Conservation (phyloP, 2,888 invertebrate species). For the Itoplectis maculator region DNA sequence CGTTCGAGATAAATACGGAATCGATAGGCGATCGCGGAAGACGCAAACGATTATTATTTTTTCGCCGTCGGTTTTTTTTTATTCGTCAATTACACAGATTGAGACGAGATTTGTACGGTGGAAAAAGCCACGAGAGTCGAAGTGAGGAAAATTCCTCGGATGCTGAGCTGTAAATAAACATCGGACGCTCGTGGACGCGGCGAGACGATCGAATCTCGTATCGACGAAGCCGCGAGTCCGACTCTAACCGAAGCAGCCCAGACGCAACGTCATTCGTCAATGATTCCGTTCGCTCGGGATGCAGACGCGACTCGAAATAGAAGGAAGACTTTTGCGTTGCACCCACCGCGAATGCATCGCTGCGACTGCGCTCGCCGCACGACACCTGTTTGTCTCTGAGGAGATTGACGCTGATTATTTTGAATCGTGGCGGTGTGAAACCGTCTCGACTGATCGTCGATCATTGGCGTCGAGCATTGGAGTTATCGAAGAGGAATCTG, state of each 20-base stretch:
- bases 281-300: not conserved
- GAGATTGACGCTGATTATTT: not conserved
- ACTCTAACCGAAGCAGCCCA: slow-evolving; percentile 13
- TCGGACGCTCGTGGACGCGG: slow-evolving; percentile 41
- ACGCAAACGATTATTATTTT: not conserved
- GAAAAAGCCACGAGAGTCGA: not conserved
- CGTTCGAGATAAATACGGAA: slow-evolving; percentile 36
- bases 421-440: no score
- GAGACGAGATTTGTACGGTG: slow-evolving; percentile 4
- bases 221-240: slow-evolving; percentile 18
- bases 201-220: slow-evolving; percentile 37
- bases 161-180: slow-evolving; percentile 60
- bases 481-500: no score
- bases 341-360: not conserved
- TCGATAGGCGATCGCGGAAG: slow-evolving; percentile 24
- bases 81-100: not conserved
- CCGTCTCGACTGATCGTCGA: no score
- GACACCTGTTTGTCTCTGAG: not conserved
- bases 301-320: slow-evolving; percentile 20
- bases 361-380: no score
- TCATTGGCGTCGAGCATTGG: no score
- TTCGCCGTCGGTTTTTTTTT: no score
- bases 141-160: not conserved
- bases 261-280: slow-evolving; percentile 20
- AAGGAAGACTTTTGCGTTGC: not conserved